These are phyloP conservation scores for Allolobophora icterica DNA, from an alignment of 2,888 invertebrate species.

Conservation along the genomic window DNA sequence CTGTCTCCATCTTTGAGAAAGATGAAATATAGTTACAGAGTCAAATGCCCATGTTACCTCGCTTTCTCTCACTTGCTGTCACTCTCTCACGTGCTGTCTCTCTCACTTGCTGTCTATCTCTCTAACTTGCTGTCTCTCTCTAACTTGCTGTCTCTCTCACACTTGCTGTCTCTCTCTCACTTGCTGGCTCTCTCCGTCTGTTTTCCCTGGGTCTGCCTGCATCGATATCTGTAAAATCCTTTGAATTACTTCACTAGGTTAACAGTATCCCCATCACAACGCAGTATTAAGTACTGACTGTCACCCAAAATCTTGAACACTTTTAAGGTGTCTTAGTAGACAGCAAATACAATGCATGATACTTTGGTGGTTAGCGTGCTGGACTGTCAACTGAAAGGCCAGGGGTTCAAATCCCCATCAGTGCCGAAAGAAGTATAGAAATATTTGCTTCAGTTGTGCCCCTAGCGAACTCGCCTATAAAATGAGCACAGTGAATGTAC, in stretches of 20 bases:
- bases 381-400: no score
- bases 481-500: no score
- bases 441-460: no score
- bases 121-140: neutral
- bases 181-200: neutral
- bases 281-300: neutral
- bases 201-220: no score
- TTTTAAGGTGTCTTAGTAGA: neutral
- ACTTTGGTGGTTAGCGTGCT: no score
- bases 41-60: neutral
- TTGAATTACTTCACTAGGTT: neutral
- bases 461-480: no score
- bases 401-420: no score
- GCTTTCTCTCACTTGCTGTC: neutral
- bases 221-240: no score
- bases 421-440: no score
- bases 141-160: neutral
- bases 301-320: neutral
- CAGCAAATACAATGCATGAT: no score
- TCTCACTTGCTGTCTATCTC: no score
- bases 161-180: no score
- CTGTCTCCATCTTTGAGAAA: neutral
- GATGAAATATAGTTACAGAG: neutral
- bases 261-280: neutral
- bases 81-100: neutral